Evolutionary conservation across 2,888 invertebrate species (phyloP).

Genomic region (Osmoderma eremita): DNA sequence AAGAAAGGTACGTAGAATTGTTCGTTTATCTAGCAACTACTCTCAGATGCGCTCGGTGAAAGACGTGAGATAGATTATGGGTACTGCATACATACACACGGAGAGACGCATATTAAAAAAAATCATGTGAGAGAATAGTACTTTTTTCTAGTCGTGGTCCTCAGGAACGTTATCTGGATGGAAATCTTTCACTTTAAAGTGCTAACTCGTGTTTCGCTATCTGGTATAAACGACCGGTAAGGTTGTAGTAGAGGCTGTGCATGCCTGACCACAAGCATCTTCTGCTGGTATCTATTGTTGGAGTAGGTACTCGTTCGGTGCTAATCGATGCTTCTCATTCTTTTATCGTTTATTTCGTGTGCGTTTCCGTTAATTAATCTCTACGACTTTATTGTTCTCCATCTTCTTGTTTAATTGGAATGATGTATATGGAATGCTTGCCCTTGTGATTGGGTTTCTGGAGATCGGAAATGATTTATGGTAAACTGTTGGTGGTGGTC

Average conservation of each 20-base stretch:
- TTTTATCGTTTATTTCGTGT: constrained; percentile 35
- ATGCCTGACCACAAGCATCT: constrained; percentile 42
- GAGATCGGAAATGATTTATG: constrained; percentile 13
- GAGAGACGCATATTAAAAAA: constrained; percentile 25
- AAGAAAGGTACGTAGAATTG: background rate
- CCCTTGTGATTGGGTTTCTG: constrained; percentile 2
- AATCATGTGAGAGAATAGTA: constrained; percentile 28
- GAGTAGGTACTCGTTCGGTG: background rate
- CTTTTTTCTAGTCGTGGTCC: constrained; percentile 19
- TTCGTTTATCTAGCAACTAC: constrained; percentile 27
- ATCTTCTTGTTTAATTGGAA: background rate
- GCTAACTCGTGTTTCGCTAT: constrained; percentile 46
- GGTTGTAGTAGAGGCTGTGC: constrained; percentile 28
- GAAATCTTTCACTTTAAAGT: constrained; percentile 43
- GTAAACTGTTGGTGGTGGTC: no score
- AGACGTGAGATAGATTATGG: constrained; percentile 8
- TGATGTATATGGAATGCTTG: constrained; percentile 3
- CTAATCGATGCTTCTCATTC: constrained; percentile 12
- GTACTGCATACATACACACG: background rate
- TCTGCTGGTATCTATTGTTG: constrained; percentile 39
- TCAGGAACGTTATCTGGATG: constrained; percentile 33
- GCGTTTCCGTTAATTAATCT: constrained; percentile 41
- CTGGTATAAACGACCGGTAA: constrained; percentile 40
- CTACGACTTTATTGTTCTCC: constrained; percentile 36
- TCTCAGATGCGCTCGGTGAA: constrained; percentile 19